Percentiles rank a stretch among this genome's conserved stretches.
phyloP scores from a whole-genome alignment of 2,113 vertebrate genomes.

The Oncorhynchus nerka region DNA sequence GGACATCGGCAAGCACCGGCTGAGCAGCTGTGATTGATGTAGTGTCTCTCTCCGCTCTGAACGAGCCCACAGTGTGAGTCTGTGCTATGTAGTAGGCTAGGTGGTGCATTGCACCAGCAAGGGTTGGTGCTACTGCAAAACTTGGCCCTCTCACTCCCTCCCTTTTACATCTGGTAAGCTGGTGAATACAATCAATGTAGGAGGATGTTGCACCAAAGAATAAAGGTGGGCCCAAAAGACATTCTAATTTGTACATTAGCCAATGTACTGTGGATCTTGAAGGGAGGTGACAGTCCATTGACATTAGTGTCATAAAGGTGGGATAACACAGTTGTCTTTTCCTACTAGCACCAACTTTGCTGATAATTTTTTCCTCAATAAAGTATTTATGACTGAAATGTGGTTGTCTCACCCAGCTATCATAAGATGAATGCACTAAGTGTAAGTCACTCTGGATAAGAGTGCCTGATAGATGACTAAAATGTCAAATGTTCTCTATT shows the following conservation, averaged over 20 bases:
- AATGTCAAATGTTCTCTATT: background rate
- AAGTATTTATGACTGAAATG: too few relatives aligned
- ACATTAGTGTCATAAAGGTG: background rate
- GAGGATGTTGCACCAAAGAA: background rate
- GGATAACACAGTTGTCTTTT: background rate
- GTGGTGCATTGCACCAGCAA: conserved; percentile 75
- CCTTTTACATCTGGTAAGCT: conserved; percentile 19
- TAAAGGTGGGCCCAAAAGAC: background rate
- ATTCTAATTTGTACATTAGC: background rate
- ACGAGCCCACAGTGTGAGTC: conserved; percentile 59
- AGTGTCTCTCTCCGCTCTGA: conserved; percentile 53
- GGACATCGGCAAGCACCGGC: conserved; percentile 29
- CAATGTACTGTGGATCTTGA: background rate
- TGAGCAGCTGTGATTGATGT: conserved; percentile 64
- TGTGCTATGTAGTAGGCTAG: conserved; percentile 45
- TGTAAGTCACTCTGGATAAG: too few relatives aligned
- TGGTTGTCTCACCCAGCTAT: too few relatives aligned
- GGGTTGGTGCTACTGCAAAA: conserved; percentile 45
- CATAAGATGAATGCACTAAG: too few relatives aligned
- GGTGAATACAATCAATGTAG: background rate
- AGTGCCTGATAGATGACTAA: background rate
- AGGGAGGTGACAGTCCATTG: background rate
- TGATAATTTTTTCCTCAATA: too few relatives aligned
- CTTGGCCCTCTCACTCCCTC: conserved; percentile 16
- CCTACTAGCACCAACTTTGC: too few relatives aligned